Base-by-base conservation (phyloP, 2,888 invertebrate genomes). In the Carpatolechia fugitivella region DNA sequence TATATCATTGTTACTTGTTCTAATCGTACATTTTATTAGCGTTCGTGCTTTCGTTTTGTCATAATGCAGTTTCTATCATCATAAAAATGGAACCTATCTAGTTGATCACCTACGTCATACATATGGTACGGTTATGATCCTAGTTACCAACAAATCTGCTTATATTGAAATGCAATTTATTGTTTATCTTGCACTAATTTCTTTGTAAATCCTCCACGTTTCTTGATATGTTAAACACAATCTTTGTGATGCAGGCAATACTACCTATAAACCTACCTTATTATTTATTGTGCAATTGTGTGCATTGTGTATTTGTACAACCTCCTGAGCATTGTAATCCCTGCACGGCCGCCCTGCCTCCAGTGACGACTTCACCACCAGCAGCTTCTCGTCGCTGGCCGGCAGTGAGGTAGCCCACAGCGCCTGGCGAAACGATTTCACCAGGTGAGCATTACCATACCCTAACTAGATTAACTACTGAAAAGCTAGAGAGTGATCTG, bases 291-390 rank as follows among this genome's bases (percentile, higher is more conserved):
- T 69, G 76, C 80, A 77, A 80, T 66, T 78, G 70, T 80, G 72
- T 80, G 85, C 82, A 80, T 83, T 83, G 80, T 87, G 79, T 85
- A 77, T 78, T 72, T 83, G 78, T 83, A 74, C 76, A 75, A 78
- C 65, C 72, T 82, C 82, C 74, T 82, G 80, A 78, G 71, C 78
- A 68, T 82, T 41, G 79, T 76, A 72, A 70, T 80, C 79, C 75
- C 70, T 73, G 80, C 83, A 81, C 82, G 81, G 76, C 79, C 75
- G 74, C 74, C 76, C n/a, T n/a, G 80, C 68, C 78, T 78, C 67
- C 89, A 89, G 89, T 70, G 89, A 89, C 69, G 88, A 88, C 78
- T 74, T 75, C 67, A 85, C 85, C 63, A 83, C 81, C 69, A 85
- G 82, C 83, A 85, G 85, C 79, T 80, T 81, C 76, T 80, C 87